Conservation (phyloP, 35 echinoderm and acorn worm species). For the Heliocidaris erythrogramma region DNA sequence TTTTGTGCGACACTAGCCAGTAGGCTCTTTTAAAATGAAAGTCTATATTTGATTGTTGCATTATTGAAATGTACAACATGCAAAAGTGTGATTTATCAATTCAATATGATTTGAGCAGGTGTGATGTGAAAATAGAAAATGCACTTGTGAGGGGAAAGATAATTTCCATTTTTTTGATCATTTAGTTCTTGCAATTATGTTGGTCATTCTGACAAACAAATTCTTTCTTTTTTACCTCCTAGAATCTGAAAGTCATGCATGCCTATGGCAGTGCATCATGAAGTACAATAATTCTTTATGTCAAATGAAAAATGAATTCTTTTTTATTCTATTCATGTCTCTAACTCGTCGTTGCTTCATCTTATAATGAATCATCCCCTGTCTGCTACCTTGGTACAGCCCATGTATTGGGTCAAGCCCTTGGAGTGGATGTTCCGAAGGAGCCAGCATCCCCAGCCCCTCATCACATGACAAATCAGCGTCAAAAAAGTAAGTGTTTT, state of each 20-base stretch:
- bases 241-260: not conserved
- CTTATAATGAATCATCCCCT: not conserved
- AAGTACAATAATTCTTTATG: no score
- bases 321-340: not conserved
- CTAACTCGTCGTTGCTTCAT: not conserved
- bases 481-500: constrained; percentile 15
- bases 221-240: not conserved
- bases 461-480: not conserved
- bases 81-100: no score
- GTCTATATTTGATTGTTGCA: no score
- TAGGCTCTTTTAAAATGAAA: no score
- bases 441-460: not conserved
- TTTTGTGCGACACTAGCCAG: no score
- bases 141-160: no score
- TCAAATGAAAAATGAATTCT: not conserved
- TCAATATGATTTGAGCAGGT: no score
- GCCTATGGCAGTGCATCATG: no score
- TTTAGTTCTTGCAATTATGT: not conserved
- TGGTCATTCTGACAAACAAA: not conserved
- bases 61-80: no score
- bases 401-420: constrained; percentile 62
- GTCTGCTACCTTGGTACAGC: constrained; percentile 35
- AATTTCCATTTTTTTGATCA: not conserved
- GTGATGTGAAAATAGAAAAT: no score
- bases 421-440: constrained; percentile 48